Evolutionary conservation across 2,113 vertebrate species (phyloP).

Genomic region (Nematolebias whitei): DNA sequence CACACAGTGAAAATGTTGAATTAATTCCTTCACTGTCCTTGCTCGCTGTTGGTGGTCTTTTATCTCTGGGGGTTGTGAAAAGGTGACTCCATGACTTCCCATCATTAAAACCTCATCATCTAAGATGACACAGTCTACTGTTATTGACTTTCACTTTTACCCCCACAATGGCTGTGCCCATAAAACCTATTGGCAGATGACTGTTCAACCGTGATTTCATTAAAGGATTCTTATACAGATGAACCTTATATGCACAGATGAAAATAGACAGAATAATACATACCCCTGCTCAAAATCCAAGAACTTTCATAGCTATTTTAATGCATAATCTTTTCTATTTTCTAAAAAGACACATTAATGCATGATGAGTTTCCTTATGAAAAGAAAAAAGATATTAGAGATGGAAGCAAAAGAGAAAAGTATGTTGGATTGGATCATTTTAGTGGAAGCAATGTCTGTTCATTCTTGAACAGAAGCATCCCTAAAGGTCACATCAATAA

Average conservation of each 20-base stretch:
- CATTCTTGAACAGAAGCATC: slow-evolving; percentile 42
- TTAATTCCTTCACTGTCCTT: slow-evolving; percentile 55
- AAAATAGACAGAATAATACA: slow-evolving; percentile 29
- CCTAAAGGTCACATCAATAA: slow-evolving; percentile 77
- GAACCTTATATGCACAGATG: slow-evolving; percentile 29
- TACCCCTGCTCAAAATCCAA: slow-evolving; percentile 8
- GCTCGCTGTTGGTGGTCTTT: slow-evolving; percentile 53
- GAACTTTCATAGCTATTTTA: slow-evolving; percentile 10
- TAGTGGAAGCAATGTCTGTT: slow-evolving; percentile 38
- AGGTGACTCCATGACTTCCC: slow-evolving; percentile 64
- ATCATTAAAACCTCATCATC: slow-evolving; percentile 75
- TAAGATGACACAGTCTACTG: slow-evolving; percentile 60
- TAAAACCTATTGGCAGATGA: slow-evolving; percentile 57
- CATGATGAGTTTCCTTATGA: slow-evolving; percentile 17
- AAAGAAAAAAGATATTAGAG: neutral
- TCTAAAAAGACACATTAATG: neutral
- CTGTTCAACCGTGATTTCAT: slow-evolving; percentile 46
- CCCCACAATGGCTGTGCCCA: slow-evolving; percentile 28
- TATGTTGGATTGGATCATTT: slow-evolving; percentile 64
- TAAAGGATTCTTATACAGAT: slow-evolving; percentile 44
- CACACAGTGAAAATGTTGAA: slow-evolving; percentile 40
- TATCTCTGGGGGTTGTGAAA: slow-evolving; percentile 62
- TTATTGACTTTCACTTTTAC: slow-evolving; percentile 61
- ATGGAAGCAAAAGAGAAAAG: slow-evolving; percentile 27
- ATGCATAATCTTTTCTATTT: slow-evolving; percentile 16